Percentiles rank a stretch among this genome's conserved stretches.
phyloP scores from a whole-genome alignment of 2,888 invertebrate genomes.

The Cryptus viduatorius region DNA sequence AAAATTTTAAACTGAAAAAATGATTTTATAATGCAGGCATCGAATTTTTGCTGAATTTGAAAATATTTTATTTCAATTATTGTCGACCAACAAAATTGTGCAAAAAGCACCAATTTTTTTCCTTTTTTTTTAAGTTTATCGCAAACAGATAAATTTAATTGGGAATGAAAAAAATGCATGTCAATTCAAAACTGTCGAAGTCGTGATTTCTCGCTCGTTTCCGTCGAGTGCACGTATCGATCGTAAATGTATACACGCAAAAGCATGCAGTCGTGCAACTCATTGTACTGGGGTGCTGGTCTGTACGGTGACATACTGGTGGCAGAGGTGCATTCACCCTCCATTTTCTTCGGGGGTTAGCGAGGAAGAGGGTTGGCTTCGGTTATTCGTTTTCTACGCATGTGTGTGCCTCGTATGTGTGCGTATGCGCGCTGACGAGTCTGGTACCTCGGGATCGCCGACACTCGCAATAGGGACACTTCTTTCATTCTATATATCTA shows the following conservation, averaged over 20 bases:
- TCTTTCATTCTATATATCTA: conserved; percentile 15
- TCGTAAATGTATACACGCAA: conserved; percentile 71
- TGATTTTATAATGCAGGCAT: no score
- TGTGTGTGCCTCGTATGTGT: not conserved
- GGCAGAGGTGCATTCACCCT: conserved; percentile 72
- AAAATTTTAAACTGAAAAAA: no score
- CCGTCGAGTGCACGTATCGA: conserved; percentile 84
- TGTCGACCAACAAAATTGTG: no score
- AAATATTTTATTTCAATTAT: no score
- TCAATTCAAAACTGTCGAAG: conserved; percentile 19
- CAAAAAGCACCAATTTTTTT: no score
- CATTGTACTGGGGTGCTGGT: conserved; percentile 83
- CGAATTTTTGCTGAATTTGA: no score
- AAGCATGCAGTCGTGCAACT: conserved; percentile 63
- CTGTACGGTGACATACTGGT: conserved; percentile 84
- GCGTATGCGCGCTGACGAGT: conserved; percentile 7
- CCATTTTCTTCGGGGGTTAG: conserved; percentile 60
- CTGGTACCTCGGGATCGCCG: conserved; percentile 41
- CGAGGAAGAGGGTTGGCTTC: conserved; percentile 58
- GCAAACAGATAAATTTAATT: not conserved
- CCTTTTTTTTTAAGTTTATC: no score
- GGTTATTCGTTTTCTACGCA: not conserved
- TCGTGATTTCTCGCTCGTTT: conserved; percentile 80
- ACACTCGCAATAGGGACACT: conserved; percentile 22
- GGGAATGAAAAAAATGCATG: not conserved